Evolutionary conservation across 2,888 invertebrate species (phyloP).

Genomic region (Dendrolimus houi): DNA sequence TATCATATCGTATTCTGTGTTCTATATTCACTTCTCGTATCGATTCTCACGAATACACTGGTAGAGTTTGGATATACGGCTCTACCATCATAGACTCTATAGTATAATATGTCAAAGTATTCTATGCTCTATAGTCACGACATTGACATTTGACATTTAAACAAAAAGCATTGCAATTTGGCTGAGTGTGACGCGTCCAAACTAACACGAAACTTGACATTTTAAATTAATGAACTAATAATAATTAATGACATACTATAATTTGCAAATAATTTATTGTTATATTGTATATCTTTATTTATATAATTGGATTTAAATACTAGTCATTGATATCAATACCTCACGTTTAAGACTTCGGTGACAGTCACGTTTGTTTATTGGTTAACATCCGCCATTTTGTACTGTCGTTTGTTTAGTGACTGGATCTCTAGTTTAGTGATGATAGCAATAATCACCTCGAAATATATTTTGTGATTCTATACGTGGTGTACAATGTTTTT

Average conservation of each 20-base stretch:
- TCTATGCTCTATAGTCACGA: not conserved
- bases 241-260: slow-evolving; percentile 1
- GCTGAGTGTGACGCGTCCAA: slow-evolving; percentile 25
- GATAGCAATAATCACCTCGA: slow-evolving; percentile 52
- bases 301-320: not conserved
- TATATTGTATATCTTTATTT: not conserved
- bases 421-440: slow-evolving; percentile 61
- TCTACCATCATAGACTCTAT: too few relatives aligned
- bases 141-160: too few relatives aligned
- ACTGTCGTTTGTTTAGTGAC: slow-evolving; percentile 76
- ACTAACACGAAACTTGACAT: slow-evolving; percentile 12
- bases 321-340: slow-evolving; percentile 2
- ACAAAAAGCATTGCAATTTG: slow-evolving; percentile 10
- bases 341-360: slow-evolving; percentile 39
- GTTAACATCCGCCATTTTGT: slow-evolving; percentile 77
- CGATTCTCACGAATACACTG: too few relatives aligned
- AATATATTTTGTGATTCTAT: slow-evolving; percentile 55
- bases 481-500: slow-evolving; percentile 69
- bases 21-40: too few relatives aligned
- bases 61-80: too few relatives aligned
- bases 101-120: not conserved
- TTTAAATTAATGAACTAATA: slow-evolving; percentile 8
- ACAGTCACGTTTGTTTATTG: slow-evolving; percentile 74
- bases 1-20: too few relatives aligned
- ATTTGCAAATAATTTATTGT: not conserved